Conservation (phyloP, 2,113 vertebrate genomes). For the Echinops telfairi region DNA sequence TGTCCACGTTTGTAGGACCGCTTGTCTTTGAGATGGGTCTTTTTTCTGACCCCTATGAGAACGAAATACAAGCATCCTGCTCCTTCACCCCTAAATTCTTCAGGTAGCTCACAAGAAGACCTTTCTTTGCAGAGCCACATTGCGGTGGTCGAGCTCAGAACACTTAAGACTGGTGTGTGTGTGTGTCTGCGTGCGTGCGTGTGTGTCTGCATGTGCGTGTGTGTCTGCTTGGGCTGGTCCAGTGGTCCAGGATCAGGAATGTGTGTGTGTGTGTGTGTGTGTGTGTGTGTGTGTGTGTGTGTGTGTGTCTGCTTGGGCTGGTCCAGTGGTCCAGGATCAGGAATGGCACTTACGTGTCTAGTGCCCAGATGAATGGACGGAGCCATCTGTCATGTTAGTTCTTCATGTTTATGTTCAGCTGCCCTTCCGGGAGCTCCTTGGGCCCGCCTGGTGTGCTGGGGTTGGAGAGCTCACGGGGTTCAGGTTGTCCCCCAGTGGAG, state of each 20-base stretch:
- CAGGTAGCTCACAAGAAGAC: neutral
- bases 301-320: neutral
- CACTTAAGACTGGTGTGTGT: neutral
- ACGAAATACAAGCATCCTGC: neutral
- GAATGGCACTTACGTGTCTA: neutral
- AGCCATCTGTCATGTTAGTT: neutral
- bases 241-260: neutral
- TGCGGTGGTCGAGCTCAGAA: neutral
- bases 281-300: too few species aligned
- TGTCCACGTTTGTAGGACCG: neutral
- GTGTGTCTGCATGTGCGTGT: too few species aligned
- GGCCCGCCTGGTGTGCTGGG: neutral
- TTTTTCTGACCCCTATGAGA: neutral
- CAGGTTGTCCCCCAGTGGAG: neutral
- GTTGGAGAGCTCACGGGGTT: neutral
- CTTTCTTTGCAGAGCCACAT: neutral
- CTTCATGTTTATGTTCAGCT: neutral
- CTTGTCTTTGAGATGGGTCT: neutral
- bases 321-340: neutral
- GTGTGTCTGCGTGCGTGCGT: too few species aligned
- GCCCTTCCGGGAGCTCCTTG: neutral
- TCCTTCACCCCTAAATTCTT: neutral
- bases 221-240: neutral
- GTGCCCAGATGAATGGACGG: neutral
- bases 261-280: neutral